Conservation (phyloP, 1,140 invertebrate species). For the Archivesica marissinica region DNA sequence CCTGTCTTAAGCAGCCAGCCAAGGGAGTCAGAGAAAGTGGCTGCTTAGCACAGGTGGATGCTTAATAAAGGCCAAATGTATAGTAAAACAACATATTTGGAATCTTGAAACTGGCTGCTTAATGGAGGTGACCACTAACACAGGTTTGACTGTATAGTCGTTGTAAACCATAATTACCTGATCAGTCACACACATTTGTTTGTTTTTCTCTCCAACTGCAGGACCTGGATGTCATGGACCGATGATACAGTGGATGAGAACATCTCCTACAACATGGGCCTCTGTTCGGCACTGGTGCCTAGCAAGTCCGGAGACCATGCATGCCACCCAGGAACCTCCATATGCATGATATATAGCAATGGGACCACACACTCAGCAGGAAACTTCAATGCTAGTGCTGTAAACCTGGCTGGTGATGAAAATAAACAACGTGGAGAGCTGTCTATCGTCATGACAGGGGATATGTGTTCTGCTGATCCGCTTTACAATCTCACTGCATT, state of each 20-base stretch:
- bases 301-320: conserved; percentile 11
- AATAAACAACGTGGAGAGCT: conserved; percentile 65
- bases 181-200: background rate
- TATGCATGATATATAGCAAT: conserved; percentile 64
- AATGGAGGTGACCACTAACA: too few species aligned
- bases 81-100: background rate
- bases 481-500: conserved; percentile 65
- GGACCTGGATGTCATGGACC: conserved; percentile 40
- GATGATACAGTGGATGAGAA: conserved; percentile 61
- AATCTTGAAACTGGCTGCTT: background rate
- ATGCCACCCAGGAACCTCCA: conserved; percentile 65
- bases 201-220: background rate
- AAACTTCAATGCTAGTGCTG: conserved; percentile 51
- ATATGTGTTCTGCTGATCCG: conserved; percentile 62
- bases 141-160: background rate
- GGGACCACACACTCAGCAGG: conserved; percentile 59
- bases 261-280: conserved; percentile 68
- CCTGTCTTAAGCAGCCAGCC: too few species aligned
- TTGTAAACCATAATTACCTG: background rate
- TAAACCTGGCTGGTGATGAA: background rate
- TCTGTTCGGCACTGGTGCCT: conserved; percentile 63
- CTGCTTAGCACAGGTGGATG: background rate
- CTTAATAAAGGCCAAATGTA: background rate
- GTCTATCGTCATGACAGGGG: conserved; percentile 66
- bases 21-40: too few species aligned